phyloP scores from a whole-genome alignment of 2,888 invertebrate genomes.

The Diaprepes abbreviatus region DNA sequence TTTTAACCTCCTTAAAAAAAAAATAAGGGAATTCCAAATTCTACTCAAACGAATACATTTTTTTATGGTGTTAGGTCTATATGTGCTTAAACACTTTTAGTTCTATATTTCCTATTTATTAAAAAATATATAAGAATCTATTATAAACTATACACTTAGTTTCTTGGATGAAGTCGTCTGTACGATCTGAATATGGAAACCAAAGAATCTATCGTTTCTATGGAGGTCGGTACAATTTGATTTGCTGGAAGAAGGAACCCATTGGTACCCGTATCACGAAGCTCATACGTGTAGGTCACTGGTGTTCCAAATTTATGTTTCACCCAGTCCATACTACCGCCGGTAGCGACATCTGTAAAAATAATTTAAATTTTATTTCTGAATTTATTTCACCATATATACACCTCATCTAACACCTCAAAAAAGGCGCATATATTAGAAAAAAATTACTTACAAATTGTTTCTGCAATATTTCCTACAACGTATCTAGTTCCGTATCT shows the following conservation, averaged over 20 bases:
- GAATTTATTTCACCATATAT: too few species aligned
- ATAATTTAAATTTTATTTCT: neutral
- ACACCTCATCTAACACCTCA: too few species aligned
- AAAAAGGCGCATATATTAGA: too few species aligned
- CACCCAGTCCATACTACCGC: conserved; percentile 82
- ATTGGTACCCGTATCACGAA: conserved; percentile 77
- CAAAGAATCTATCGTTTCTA: conserved; percentile 68
- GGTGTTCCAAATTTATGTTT: conserved; percentile 77
- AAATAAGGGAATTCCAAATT: too few species aligned
- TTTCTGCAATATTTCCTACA: conserved; percentile 68
- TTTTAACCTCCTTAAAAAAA: too few species aligned
- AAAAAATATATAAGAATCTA: too few species aligned
- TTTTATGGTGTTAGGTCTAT: too few species aligned
- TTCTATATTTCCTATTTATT: too few species aligned
- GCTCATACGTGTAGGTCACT: conserved; percentile 77
- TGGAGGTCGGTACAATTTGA: conserved; percentile 74
- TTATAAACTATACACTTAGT: too few species aligned
- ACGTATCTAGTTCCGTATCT: conserved; percentile 66
- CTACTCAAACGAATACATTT: too few species aligned
- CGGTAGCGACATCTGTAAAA: conserved; percentile 74
- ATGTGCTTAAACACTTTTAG: too few species aligned
- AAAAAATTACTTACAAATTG: conserved; percentile 63
- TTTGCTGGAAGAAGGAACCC: conserved; percentile 78
- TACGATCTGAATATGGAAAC: conserved; percentile 63
- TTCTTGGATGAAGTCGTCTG: conserved; percentile 19